A percentile compares a stretch with the other conserved stretches of the same genome.
phyloP scores from a whole-genome alignment of 2,797 vertebrate genomes.

The Cossypha heuglini region DNA sequence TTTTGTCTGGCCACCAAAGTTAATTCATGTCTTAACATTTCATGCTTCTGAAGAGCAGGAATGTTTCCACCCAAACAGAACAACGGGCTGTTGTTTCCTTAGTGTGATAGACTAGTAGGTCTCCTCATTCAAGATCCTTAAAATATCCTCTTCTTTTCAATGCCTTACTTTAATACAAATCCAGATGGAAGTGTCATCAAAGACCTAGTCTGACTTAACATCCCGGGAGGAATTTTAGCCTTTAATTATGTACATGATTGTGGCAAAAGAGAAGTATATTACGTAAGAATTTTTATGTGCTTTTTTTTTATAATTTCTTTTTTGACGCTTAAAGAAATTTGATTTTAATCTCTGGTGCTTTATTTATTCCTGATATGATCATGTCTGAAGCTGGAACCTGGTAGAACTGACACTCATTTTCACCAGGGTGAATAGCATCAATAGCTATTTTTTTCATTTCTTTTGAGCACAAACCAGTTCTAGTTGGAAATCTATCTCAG shows the following conservation, averaged over 20 bases:
- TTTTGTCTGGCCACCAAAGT: constrained; percentile 9
- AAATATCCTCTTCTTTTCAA: not conserved
- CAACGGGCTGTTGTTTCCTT: not conserved
- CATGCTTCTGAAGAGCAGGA: not conserved
- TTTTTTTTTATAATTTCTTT: not conserved
- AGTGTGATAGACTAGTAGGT: not conserved
- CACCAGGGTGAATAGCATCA: not conserved
- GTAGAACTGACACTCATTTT: not conserved
- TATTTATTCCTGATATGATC: not conserved
- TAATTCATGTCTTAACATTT: not conserved
- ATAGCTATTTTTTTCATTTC: not conserved
- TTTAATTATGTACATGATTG: not conserved
- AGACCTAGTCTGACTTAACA: not conserved
- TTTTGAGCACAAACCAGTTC: not conserved
- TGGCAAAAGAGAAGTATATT: not conserved
- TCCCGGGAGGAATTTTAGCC: not conserved
- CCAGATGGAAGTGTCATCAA: not conserved
- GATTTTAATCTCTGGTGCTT: not conserved
- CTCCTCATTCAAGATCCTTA: not conserved
- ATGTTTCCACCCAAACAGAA: not conserved
- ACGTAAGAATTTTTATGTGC: not conserved
- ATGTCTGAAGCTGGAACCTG: not conserved
- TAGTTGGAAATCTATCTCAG: not conserved
- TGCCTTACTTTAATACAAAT: not conserved
- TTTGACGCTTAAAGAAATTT: not conserved